These are phyloP conservation scores for Vimba vimba DNA, from an alignment of 2,113 vertebrate genomes.

Conservation along the genomic window DNA sequence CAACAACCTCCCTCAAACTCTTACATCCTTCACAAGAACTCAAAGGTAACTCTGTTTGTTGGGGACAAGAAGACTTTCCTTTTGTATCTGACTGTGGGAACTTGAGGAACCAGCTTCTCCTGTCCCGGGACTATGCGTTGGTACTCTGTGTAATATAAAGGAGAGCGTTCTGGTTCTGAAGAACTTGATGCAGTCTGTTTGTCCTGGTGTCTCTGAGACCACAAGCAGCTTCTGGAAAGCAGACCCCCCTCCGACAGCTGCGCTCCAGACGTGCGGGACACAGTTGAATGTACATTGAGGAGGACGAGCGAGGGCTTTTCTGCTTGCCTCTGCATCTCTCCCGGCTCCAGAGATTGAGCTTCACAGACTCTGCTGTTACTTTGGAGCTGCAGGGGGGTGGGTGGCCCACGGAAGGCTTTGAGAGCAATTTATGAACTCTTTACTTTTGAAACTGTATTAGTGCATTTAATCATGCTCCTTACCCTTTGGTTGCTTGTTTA, in stretches of 20 bases:
- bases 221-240: slow-evolving; percentile 38
- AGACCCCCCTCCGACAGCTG: slow-evolving; percentile 48
- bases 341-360: neutral
- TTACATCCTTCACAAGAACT: slow-evolving; percentile 33
- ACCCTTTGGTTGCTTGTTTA: slow-evolving; percentile 4
- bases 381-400: slow-evolving; percentile 40
- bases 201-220: slow-evolving; percentile 18
- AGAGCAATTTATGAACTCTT: slow-evolving; percentile 29
- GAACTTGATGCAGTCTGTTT: neutral
- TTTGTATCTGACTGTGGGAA: slow-evolving; percentile 37
- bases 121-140: slow-evolving; percentile 10
- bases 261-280: slow-evolving; percentile 49
- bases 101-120: slow-evolving; percentile 25
- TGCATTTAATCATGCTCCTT: slow-evolving; percentile 16
- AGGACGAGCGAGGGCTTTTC: neutral
- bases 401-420: slow-evolving; percentile 38
- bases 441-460: slow-evolving; percentile 9
- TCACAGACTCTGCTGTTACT: slow-evolving; percentile 16
- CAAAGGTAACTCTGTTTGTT: slow-evolving; percentile 40
- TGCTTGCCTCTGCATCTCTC: slow-evolving; percentile 18
- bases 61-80: slow-evolving; percentile 32
- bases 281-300: neutral
- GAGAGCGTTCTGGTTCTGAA: neutral
- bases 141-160: slow-evolving; percentile 19
- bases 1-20: slow-evolving; percentile 19